Conservation (phyloP, 2,797 vertebrate genomes). For the Crenichthys baileyi region DNA sequence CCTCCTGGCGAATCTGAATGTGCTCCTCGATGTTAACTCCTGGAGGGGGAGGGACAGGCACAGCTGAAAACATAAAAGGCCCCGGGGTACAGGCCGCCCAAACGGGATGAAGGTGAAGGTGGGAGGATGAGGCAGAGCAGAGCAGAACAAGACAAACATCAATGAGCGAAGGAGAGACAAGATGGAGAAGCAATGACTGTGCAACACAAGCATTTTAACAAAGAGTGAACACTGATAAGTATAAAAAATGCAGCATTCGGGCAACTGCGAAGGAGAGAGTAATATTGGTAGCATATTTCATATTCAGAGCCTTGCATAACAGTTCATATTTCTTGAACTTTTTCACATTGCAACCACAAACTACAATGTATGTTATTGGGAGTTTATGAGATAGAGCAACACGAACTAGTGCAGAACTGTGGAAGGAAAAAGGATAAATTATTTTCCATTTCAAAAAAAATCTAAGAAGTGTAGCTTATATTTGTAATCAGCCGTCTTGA, state of each 20-base stretch:
- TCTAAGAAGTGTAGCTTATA: not conserved
- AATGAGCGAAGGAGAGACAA: conserved; percentile 74
- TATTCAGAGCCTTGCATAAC: not conserved
- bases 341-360: not conserved
- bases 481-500: not conserved
- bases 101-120: conserved; percentile 61
- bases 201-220: conserved; percentile 44
- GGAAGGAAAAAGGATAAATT: not conserved
- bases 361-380: not conserved
- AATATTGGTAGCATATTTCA: conserved; percentile 10
- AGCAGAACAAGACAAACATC: conserved; percentile 77
- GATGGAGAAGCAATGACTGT: conserved; percentile 71
- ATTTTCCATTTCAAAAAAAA: not conserved
- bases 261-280: conserved; percentile 42
- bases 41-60: conserved; percentile 94
- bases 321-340: not conserved
- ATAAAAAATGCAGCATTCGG: conserved; percentile 25
- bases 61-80: conserved; percentile 88
- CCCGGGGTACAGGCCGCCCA: conserved; percentile 65
- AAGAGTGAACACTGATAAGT: conserved; percentile 28
- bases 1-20: conserved; percentile 97
- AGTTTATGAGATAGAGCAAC: not conserved
- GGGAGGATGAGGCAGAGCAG: conserved; percentile 71
- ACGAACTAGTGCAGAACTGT: not conserved
- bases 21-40: conserved; percentile 99